Evolutionary conservation across 2,113 vertebrate species (phyloP).

Genomic region (Rattus rattus): DNA sequence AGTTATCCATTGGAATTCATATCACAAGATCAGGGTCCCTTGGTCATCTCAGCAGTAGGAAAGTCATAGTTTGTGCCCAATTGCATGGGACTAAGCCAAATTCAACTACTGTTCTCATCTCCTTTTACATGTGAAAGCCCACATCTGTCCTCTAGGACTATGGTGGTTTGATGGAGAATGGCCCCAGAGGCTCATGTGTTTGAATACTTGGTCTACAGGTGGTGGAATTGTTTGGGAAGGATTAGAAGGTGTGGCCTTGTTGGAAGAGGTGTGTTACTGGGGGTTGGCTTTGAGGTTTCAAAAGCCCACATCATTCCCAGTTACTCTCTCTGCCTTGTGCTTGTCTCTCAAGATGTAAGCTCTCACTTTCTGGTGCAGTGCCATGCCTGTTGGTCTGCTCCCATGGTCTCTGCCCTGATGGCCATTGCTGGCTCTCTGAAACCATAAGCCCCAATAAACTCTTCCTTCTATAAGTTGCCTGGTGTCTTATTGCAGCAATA

Average conservation of each 20-base stretch:
- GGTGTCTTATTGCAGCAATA: background rate
- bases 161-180: background rate
- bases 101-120: background rate
- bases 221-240: background rate
- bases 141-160: background rate
- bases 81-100: background rate
- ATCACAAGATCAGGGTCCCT: background rate
- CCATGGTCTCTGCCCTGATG: background rate
- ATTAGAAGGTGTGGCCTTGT: background rate
- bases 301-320: background rate
- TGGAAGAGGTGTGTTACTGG: background rate
- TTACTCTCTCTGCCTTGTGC: background rate
- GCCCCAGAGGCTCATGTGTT: background rate
- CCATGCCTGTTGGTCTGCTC: background rate
- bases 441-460: background rate
- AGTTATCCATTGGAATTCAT: background rate
- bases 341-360: background rate
- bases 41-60: background rate
- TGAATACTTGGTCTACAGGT: background rate
- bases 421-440: background rate
- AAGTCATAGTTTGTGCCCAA: background rate
- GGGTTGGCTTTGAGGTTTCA: background rate
- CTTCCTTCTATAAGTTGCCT: background rate
- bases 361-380: background rate
- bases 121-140: background rate